Percentiles rank a stretch among this genome's conserved stretches.
phyloP scores from a whole-genome alignment of 2,888 invertebrate genomes.

The Ectemnius cavifrons region DNA sequence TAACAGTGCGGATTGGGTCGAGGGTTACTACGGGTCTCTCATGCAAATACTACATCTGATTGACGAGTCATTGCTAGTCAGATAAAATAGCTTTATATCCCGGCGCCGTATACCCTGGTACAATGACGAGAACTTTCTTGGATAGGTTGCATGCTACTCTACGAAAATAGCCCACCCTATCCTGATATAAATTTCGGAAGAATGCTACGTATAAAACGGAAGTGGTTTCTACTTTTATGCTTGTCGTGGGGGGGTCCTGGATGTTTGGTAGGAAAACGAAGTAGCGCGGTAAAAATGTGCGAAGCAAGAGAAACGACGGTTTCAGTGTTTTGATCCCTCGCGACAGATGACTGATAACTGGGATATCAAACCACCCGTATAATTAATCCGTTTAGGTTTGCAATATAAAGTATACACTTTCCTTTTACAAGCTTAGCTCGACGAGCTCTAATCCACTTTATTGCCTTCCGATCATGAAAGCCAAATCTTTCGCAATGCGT shows the following conservation, averaged over 20 bases:
- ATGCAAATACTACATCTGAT: constrained; percentile 43
- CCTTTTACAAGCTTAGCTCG: no score
- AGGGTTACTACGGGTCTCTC: constrained; percentile 25
- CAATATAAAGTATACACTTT: no score
- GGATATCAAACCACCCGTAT: no score
- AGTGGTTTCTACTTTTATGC: constrained; percentile 13
- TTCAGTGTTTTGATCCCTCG: no score
- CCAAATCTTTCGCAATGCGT: background rate
- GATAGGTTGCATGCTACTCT: no score
- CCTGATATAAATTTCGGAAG: background rate
- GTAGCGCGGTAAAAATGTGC: background rate
- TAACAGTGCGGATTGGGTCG: background rate
- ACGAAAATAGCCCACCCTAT: background rate
- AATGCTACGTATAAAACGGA: constrained; percentile 5
- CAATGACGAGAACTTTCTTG: no score
- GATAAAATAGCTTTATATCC: constrained; percentile 20
- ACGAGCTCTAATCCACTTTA: constrained; percentile 6
- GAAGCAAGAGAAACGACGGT: no score
- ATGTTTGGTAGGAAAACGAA: background rate
- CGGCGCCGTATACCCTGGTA: constrained; percentile 32
- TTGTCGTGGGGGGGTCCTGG: background rate
- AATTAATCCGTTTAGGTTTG: no score
- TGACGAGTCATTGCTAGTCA: constrained; percentile 29
- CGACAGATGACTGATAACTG: no score
- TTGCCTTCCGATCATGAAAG: background rate